Base-by-base conservation (phyloP, 2,888 invertebrate genomes). In the Drosophila kuntzei region DNA sequence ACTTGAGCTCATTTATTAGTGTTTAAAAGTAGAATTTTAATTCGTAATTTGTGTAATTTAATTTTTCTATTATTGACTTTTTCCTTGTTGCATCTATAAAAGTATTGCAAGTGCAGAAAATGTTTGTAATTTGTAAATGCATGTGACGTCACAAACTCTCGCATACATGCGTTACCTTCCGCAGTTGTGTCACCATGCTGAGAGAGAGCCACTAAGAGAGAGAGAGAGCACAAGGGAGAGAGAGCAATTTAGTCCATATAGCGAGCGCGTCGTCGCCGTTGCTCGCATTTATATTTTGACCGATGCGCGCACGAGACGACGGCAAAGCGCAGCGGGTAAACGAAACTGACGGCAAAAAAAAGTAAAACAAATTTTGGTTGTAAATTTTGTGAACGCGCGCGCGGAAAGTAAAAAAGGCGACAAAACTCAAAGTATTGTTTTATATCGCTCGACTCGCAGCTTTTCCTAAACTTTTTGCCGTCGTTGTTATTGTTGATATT, bases 261-360 rank as follows among this genome's bases (percentile, higher is more conserved):
- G 57, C 44, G 64, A 67, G 75, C 67, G 75, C 71, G 57, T 60
- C 75, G 76, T 32, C 71, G 67, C 36, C 61, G 60, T 43, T 70
- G 50, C 64, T 69, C 69, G 70, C 82, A 82, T 85, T 82, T 79
- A 65, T 58, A 59, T 66, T 72, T 77, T 77, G 79, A 69, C 62
- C 64, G 75, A 63, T 62, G 72, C 79, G 79, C 74, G 79, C 49
- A 66, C 46, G 50, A 67, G 79, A 69, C 84, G 66, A 67, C 69
- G 51, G 62, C 67, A 44, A 58, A 61, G 66, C 63, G 69, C 72
- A 63, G 66, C 78, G 76, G 57, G 58, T 37, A 69, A 66, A 71
- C 51, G 44, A 70, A 58, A 71, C 63, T 57, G 32, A 54, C 20
- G 58, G 53, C 51, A 59, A 55, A 46, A 58, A 46, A 67, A 57